Conservation (phyloP, 2,797 vertebrate species). For the Triplophysa yarkandensis region DNA sequence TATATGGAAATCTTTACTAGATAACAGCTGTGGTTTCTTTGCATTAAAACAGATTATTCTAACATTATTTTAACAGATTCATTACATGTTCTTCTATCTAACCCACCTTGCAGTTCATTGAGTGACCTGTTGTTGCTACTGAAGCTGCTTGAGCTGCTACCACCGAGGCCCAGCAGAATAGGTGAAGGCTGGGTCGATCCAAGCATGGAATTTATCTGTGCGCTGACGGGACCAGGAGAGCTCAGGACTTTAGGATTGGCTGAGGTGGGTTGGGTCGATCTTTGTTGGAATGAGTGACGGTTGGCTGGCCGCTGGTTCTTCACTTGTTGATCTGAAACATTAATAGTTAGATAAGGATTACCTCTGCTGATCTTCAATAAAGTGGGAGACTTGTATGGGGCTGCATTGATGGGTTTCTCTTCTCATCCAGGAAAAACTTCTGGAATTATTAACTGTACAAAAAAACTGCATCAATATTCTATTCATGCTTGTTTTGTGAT, state of each 20-base stretch:
- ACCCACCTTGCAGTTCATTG: slow-evolving; percentile 65
- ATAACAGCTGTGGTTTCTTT: too few species aligned
- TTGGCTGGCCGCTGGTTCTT: slow-evolving; percentile 68
- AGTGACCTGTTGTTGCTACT: slow-evolving; percentile 65
- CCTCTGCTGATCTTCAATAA: background rate
- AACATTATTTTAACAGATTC: too few species aligned
- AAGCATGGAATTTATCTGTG: slow-evolving; percentile 73
- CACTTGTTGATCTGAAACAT: slow-evolving; percentile 70
- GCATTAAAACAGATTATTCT: too few species aligned
- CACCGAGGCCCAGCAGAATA: slow-evolving; percentile 68
- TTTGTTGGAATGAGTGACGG: slow-evolving; percentile 72
- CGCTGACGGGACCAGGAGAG: slow-evolving; percentile 65
- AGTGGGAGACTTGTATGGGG: background rate
- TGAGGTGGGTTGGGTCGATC: slow-evolving; percentile 67
- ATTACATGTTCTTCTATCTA: background rate
- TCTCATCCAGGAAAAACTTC: slow-evolving; percentile 78
- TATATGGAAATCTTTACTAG: background rate
- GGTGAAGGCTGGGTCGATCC: slow-evolving; percentile 70
- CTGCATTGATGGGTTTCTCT: too few species aligned
- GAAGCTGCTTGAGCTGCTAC: slow-evolving; percentile 59
- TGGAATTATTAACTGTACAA: slow-evolving; percentile 73
- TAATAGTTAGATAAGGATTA: slow-evolving; percentile 45
- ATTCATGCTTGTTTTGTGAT: background rate
- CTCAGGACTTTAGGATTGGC: slow-evolving; percentile 70
- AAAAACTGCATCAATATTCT: background rate